Evolutionary conservation across 2,888 invertebrate species (phyloP), one percentile per base, ranked within the genome.

Genomic region (Halocaridina rubra): DNA sequence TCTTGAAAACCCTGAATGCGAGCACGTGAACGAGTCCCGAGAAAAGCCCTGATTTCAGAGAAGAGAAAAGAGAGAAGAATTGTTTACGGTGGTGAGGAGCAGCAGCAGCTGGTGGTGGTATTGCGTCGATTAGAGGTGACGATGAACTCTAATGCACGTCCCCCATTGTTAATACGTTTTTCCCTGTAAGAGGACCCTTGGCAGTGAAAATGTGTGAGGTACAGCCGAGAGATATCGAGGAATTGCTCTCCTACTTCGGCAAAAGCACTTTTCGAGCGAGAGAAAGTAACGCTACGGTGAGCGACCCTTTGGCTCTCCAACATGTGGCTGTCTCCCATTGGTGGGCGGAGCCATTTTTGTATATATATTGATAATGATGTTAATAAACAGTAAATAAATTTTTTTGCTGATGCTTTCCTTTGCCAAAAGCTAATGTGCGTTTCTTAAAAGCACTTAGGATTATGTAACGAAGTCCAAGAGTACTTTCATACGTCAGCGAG

Each of bases 201-300:
- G 71, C 32, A 39, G 24, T 32, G 53, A 33, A 46, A 24, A 33
- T 33, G 33, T 33, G 59, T 5, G 10, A 72, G 33, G 57, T 80
- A 32, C 8, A 19, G 33, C 10, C 57, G 8, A 80, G 72, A 33
- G 80, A 80, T 27, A 59, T 80, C 16, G 80, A 80, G 72, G 80
- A 80, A 10, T 30, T 80, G 3, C 33, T 80, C 13, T 33, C 22
- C 5, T 72, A 22, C 27, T 80, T 80, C 80, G 57, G 29, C 32
- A 80, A 80, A 39, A 80, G 59, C 33, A 80, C 80, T 13, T 80
- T 72, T 72, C 46, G 80, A 30, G 80, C 80, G n/a, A 80, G 61
- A 33, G 80, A 80, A 59, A 72, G 33, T 59, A 33, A 72, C 72
- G 72, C 24, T 24, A 72, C 59, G 80, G 80, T 80, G 59, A 27